Percentiles rank a stretch among this genome's conserved stretches.
phyloP scores from a whole-genome alignment of 2,113 vertebrate genomes.

The Megalops atlanticus region DNA sequence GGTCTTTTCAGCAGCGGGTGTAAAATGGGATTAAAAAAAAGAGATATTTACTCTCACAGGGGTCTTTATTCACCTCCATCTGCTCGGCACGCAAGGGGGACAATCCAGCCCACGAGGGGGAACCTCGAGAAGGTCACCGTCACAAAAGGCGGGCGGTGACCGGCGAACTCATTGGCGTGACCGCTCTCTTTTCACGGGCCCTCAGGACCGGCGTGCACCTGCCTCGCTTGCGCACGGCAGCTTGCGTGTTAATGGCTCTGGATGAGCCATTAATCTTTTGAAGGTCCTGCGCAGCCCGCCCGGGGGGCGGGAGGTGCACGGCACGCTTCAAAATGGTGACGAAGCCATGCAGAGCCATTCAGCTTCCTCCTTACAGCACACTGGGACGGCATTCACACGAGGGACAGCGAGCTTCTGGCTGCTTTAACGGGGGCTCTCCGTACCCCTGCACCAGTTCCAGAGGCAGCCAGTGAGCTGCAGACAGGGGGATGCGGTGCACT shows the following conservation, averaged over 20 bases:
- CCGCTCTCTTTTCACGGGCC: conserved; percentile 34
- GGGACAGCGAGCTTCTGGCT: conserved; percentile 34
- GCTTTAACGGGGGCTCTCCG: no score
- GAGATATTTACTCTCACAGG: background rate
- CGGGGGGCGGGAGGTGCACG: conserved; percentile 61
- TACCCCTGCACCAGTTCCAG: no score
- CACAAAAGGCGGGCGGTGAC: background rate
- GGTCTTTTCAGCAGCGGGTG: conserved; percentile 3
- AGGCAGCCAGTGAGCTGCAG: no score
- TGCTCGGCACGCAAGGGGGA: background rate
- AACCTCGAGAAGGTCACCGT: background rate
- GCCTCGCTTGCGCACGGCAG: conserved; percentile 57
- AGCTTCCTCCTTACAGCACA: background rate
- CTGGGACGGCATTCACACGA: conserved; percentile 28
- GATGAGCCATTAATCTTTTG: conserved; percentile 69
- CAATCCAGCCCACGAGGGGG: no score
- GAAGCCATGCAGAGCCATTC: conserved; percentile 55
- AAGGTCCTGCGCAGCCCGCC: conserved; percentile 64
- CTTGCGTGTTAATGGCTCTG: conserved; percentile 63
- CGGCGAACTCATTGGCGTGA: background rate
- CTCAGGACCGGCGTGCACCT: conserved; percentile 36
- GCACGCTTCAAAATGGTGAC: conserved; percentile 61
- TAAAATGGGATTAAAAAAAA: background rate
- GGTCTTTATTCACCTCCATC: background rate
- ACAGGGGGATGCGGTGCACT: background rate